Evolutionary conservation across 2,888 invertebrate genomes (phyloP), one percentile per base, ranked within the genome.

Genomic region (Mesochorus sp.): DNA sequence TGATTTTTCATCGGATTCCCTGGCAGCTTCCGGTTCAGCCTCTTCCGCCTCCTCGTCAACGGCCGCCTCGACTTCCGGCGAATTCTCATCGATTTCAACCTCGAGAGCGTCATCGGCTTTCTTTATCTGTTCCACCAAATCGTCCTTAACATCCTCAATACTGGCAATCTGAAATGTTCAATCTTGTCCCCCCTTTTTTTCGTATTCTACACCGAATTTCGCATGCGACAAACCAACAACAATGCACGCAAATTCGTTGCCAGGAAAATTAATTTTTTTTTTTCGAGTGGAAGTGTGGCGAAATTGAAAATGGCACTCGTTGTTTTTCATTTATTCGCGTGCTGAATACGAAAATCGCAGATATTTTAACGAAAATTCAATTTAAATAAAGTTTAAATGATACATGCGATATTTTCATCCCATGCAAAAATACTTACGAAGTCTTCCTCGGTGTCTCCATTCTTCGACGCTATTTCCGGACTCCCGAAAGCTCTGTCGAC

Each of bases 401-500:
- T 34, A 21, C 62, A 42, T 64, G 64, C 62, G 53, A 77, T 61
- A 70, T 53, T 28, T 19, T 24, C 26, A 49, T 73, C 61, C 53
- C 73, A 68, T 59, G 64, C 67, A 47, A 34, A 14, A n/a, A n/a
- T 53, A 34, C 81, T 61, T 71, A 82, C 82, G 44, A 76, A 70
- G 37, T 79, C 76, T 21, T 79, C 76, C 28, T 80, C 67, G 74
- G 76, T 61, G 44, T 76, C 71, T 19, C 72, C 72, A 68, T 62
- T 62, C 42, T 82, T 82, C 3, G 80, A 26, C 4, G 87, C 81
- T 5, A 85, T 86, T 59, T 90, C 89, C 10, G 86, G 85, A 34
- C 86, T 88, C 5, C 87, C 89, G 17, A 90, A 88, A 0, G 88
- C 88, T 42, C 86, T 87, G 59, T 89, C 92, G 44, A 91, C 91